These are phyloP conservation scores for Paradisaea rubra DNA, from an alignment of 2,113 vertebrate species.

Conservation along the genomic window DNA sequence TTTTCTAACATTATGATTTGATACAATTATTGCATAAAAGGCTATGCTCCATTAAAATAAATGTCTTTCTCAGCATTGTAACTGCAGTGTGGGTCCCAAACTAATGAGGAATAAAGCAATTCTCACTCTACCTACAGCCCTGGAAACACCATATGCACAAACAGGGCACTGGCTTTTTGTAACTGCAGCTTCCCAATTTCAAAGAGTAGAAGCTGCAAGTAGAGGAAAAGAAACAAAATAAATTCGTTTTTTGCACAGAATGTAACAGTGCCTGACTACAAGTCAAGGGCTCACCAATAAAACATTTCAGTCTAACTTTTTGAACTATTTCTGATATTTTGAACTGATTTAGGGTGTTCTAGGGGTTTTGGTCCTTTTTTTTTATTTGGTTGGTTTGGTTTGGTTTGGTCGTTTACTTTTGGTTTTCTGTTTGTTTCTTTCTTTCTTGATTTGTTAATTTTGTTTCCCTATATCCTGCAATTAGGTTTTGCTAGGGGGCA, in stretches of 20 bases:
- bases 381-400: neutral
- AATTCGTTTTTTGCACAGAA: neutral
- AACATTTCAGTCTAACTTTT: neutral
- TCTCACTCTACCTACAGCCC: neutral
- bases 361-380: neutral
- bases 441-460: neutral
- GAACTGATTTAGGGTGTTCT: neutral
- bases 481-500: neutral
- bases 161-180: neutral
- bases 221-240: neutral
- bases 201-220: neutral
- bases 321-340: neutral
- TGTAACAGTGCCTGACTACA: neutral
- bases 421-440: neutral
- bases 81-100: constrained; percentile 13
- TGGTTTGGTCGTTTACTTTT: neutral
- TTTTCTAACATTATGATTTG: neutral
- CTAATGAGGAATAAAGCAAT: constrained; percentile 20
- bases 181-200: neutral
- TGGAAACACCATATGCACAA: neutral
- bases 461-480: rapidly evolving
- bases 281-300: neutral
- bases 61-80: neutral
- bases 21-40: constrained; percentile 26
- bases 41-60: constrained; percentile 35